Base-by-base conservation (phyloP, 2,888 invertebrate species). In the Nematopogon swammerdamellus region DNA sequence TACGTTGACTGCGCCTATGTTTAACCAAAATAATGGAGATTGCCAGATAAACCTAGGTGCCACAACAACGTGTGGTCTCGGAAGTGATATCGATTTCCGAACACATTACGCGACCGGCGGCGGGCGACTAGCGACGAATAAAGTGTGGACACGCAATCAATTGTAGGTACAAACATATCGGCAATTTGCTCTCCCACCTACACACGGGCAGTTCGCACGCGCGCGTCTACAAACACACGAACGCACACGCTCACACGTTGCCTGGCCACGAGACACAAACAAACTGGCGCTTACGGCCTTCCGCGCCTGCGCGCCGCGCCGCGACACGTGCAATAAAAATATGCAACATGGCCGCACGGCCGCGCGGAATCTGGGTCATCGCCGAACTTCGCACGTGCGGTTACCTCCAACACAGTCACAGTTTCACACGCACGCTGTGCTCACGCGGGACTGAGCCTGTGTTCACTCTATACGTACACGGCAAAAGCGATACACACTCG, bases 341-440 rank as follows among this genome's bases (percentile, higher is more conserved):
- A 55, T 55, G 55, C 54, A 55, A 53, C 19, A 11, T 53, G 53
- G 53, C 51, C 50, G 50, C 45, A 47, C 50, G 53, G 43, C 18
- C 50, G 49, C 46, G 25, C 49, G 42, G 51, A 51, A 56, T 59
- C 55, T 59, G 56, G 60, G 61, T 60, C 61, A 60, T 43, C 55
- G 54, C 53, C 51, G 52, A 55, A 55, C 58, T 56, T 56, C 55
- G 58, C 58, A 58, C 56, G 55, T 57, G 57, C 55, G 54, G 52
- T 19, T 45, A 50, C 4, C 25, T 14, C 36, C 36, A 36, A 36
- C 36, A 36, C 36, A 36, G 36, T 3, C 36, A 14, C 36, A 14
- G 6, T 25, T 8, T 25, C 25, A 25, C 25, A 25, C 25, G 8
- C 25, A 25, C 25, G n/a, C n/a, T n/a, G n/a, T n/a, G n/a, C n/a